Base-by-base conservation (phyloP, 2,113 vertebrate species). In the Mus spicilegus region DNA sequence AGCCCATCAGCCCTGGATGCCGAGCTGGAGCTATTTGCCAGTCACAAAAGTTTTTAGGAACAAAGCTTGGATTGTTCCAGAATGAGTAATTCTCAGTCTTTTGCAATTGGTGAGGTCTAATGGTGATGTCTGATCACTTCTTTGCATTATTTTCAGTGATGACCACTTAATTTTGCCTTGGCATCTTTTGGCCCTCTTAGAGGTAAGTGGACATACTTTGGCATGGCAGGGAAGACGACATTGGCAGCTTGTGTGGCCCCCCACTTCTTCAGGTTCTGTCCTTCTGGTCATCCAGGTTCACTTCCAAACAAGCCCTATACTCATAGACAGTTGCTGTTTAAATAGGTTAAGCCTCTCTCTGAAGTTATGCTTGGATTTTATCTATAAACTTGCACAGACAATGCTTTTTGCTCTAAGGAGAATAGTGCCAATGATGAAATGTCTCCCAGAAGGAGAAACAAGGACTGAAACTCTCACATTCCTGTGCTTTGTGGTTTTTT, bases 331-430 rank as follows among this genome's bases (percentile, higher is more conserved):
- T 72, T 84, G 67, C 85, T 86, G 42, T 13, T 77, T 73, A 33
- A 13, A 33, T 67, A 73, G 49, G 39, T 54, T 22, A 9, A 49
- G 12, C 5, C 28, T 87, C 89, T 91, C 88, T 95, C 76, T 94
- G 63, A 93, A 70, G 42, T 49, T 36, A 46, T 42, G 63, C 87
- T 76, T 87, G 61, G 8, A 22, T 90, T 96, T 86, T 90, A 51
- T 91, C 88, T 90, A 86, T 91, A 63, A n/a, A 75, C 46, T 96
- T 94, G 28, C 51, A 49, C 20, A 30, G 42, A 90, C 30, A 16
- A 4, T 49, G 56, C 28, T 42, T 93, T 73, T 86, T 36, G n/a
- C 13, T 39, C 87, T 30, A 30, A 77, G 70, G 75, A 87, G n/a
- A 86, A 42, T n/a, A 81, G 85, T 7, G 56, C 24, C 24, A 49